A percentile compares a stretch with the other conserved stretches of the same genome.
Conservation (phyloP, 2,888 invertebrate species). For the Drosophila fulvimacula region DNA sequence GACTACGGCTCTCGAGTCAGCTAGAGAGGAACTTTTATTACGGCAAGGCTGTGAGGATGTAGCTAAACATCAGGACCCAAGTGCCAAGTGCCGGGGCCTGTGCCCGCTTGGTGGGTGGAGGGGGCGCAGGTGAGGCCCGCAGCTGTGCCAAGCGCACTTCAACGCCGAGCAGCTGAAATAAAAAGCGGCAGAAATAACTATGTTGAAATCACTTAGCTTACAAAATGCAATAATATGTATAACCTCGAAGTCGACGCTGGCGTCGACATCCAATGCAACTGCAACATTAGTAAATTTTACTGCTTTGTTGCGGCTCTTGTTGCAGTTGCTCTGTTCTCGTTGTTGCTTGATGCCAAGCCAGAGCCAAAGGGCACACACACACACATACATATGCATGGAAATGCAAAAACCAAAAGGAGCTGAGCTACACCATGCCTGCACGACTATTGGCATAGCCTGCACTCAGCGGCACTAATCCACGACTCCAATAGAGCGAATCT, state of each 20-base stretch:
- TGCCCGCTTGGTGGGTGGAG: conserved; percentile 5
- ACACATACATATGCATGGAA: conserved; percentile 29
- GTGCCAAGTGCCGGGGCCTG: conserved; percentile 7
- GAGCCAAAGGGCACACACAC: conserved; percentile 47
- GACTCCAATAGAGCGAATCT: background rate
- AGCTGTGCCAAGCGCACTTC: conserved; percentile 10
- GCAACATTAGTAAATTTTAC: conserved; percentile 68
- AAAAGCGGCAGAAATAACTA: conserved; percentile 60
- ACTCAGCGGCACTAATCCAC: background rate
- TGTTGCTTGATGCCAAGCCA: conserved; percentile 26
- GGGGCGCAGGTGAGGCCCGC: conserved; percentile 11
- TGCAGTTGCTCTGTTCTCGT: conserved; percentile 16
- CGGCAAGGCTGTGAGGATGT: conserved; percentile 29
- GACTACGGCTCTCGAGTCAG: conserved; percentile 9
- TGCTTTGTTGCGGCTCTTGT: conserved; percentile 52
- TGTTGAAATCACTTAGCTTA: conserved; percentile 70
- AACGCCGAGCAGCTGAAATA: conserved; percentile 37
- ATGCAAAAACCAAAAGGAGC: conserved; percentile 26
- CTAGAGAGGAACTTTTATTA: conserved; percentile 45
- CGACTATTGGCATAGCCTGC: conserved; percentile 16
- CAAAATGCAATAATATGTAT: conserved; percentile 66
- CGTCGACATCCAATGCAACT: conserved; percentile 35
- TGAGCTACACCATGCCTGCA: background rate
- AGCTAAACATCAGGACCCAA: conserved; percentile 36
- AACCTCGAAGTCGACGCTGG: conserved; percentile 20